Percentiles rank a stretch among this genome's conserved stretches.
Evolutionary conservation across 2,113 vertebrate species (phyloP).

Genomic region (Sceloporus tristichus): DNA sequence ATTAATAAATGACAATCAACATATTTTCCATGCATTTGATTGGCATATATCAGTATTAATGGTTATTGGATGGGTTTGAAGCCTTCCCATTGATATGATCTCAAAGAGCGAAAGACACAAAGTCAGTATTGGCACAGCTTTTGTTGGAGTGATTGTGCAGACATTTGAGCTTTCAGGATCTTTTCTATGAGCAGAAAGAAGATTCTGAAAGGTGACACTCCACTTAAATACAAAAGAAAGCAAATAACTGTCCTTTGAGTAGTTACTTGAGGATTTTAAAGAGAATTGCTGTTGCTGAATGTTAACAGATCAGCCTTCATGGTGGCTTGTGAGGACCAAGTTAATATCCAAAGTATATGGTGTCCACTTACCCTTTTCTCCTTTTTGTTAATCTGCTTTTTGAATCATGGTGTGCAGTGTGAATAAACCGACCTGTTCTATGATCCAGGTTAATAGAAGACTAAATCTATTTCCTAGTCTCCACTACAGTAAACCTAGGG

Average conservation of each 20-base stretch:
- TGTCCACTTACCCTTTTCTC: neutral
- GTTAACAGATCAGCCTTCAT: neutral
- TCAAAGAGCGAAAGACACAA: neutral
- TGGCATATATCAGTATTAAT: neutral
- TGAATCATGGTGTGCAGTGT: neutral
- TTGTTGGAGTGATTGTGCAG: slow-evolving; percentile 2
- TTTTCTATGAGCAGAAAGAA: slow-evolving; percentile 8
- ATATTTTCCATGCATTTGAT: neutral
- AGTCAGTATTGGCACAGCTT: slow-evolving; percentile 25
- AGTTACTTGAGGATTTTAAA: neutral
- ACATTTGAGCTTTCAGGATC: neutral
- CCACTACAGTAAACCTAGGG: too few relatives aligned
- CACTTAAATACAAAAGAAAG: slow-evolving; percentile 27
- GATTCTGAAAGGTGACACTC: slow-evolving; percentile 18
- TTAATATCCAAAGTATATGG: neutral
- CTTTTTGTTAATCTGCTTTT: neutral
- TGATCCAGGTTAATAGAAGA: neutral
- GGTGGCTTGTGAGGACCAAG: neutral
- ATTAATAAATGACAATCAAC: too few relatives aligned
- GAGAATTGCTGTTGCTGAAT: slow-evolving; percentile 15
- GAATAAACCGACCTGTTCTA: neutral
- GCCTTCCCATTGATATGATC: neutral
- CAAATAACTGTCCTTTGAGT: slow-evolving; percentile 3
- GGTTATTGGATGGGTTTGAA: neutral
- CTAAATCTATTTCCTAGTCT: neutral